These are phyloP conservation scores for Pachyseris speciosa DNA, from an alignment of 64 coral and sea anemone genomes.

Conservation along the genomic window DNA sequence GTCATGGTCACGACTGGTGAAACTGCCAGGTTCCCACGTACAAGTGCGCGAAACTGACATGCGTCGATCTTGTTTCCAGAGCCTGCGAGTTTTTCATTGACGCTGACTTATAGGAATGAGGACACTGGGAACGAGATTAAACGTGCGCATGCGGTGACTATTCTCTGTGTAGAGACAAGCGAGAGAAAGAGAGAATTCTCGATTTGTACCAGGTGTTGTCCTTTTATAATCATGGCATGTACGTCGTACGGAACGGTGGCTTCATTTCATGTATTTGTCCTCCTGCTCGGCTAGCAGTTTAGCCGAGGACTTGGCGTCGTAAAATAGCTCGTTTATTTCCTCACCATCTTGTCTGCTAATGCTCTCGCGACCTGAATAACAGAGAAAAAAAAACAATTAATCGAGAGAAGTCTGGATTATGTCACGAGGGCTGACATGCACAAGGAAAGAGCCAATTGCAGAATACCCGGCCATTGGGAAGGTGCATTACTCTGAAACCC, in stretches of 20 bases:
- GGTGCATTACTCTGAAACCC: too few species aligned
- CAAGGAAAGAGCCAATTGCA: too few species aligned
- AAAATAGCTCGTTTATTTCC: slow-evolving; percentile 98
- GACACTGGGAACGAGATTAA: not conserved
- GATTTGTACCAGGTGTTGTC: too few species aligned
- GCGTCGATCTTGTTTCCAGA: not conserved
- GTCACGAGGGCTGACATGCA: too few species aligned
- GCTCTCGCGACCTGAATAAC: slow-evolving; percentile 72
- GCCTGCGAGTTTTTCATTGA: too few species aligned
- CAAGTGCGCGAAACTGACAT: not conserved
- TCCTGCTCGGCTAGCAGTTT: slow-evolving; percentile 97
- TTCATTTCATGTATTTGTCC: slow-evolving; percentile 98
- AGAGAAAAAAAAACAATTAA: not conserved
- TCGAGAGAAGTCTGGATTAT: not conserved
- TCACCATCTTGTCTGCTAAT: slow-evolving; percentile 96
- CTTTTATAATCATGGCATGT: too few species aligned
- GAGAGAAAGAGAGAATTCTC: too few species aligned
- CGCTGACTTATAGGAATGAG: not conserved
- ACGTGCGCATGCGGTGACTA: not conserved
- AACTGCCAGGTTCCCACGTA: too few species aligned
- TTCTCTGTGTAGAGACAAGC: too few species aligned
- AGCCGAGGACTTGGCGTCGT: slow-evolving; percentile 94
- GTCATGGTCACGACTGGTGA: too few species aligned
- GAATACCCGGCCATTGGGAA: too few species aligned
- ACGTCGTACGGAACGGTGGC: not conserved